Percentiles rank a stretch among this genome's conserved stretches.
phyloP scores from a whole-genome alignment of 2,888 invertebrate species.

The Exephanes ischioxanthus region DNA sequence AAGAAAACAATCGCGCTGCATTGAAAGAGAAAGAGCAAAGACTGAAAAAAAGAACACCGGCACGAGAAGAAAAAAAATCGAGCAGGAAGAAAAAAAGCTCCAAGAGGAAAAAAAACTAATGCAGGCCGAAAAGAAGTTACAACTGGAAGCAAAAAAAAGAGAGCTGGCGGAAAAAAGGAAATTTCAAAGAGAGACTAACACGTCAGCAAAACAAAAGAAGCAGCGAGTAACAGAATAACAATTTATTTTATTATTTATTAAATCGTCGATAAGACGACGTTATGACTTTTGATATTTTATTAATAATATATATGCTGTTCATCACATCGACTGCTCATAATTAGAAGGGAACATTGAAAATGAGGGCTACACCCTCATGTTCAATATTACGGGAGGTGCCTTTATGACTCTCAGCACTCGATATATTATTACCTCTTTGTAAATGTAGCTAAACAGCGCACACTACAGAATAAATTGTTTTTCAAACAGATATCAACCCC shows the following conservation, averaged over 20 bases:
- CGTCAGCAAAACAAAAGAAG: background rate
- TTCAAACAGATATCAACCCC: background rate
- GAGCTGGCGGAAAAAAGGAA: background rate
- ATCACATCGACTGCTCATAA: too few relatives aligned
- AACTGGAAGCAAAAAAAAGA: conserved; percentile 8
- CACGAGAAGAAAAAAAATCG: conserved; percentile 1
- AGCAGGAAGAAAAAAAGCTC: conserved; percentile 13
- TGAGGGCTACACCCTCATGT: background rate
- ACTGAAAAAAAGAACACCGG: conserved; percentile 4
- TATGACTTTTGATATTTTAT: conserved; percentile 1
- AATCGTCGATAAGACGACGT: background rate
- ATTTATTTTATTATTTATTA: background rate
- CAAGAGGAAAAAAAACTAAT: conserved; percentile 6
- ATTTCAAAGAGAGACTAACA: background rate
- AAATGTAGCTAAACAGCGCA: background rate
- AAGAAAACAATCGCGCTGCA: background rate
- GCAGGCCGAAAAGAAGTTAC: conserved; percentile 5
- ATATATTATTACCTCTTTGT: background rate
- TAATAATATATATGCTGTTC: background rate
- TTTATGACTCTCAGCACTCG: background rate
- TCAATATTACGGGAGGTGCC: background rate
- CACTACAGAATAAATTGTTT: background rate
- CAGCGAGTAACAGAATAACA: background rate
- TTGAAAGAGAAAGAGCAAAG: conserved; percentile 17
- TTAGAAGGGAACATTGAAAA: background rate